Conservation (phyloP, 2,888 invertebrate species). For the Caenorhabditis zanzibari region DNA sequence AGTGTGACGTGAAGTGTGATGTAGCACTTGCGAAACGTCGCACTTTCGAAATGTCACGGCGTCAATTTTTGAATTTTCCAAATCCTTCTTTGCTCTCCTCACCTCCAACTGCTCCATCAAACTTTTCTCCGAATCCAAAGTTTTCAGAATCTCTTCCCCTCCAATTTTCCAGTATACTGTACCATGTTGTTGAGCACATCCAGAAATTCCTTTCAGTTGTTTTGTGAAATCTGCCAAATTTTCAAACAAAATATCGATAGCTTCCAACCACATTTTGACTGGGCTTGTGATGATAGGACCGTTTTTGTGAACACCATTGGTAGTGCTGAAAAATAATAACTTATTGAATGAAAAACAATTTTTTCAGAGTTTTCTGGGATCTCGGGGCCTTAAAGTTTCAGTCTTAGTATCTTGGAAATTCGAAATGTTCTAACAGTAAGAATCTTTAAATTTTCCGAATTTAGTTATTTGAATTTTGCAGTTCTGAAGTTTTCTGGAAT, state of each 20-base stretch:
- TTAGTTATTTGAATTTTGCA: too few species aligned
- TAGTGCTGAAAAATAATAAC: slow-evolving; percentile 33
- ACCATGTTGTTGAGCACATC: slow-evolving; percentile 98
- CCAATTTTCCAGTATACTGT: slow-evolving; percentile 95
- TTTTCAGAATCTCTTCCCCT: slow-evolving; percentile 87
- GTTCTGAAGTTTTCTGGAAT: background rate
- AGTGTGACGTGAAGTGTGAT: too few species aligned
- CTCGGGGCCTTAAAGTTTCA: too few species aligned
- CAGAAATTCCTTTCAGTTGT: slow-evolving; percentile 91
- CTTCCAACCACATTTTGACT: slow-evolving; percentile 95
- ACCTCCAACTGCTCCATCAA: slow-evolving; percentile 64
- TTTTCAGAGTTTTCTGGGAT: too few species aligned
- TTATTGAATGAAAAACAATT: too few species aligned
- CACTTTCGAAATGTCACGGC: too few species aligned
- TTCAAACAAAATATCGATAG: slow-evolving; percentile 93
- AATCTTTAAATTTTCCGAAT: too few species aligned
- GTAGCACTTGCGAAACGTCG: too few species aligned
- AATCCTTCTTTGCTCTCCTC: background rate
- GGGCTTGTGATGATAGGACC: slow-evolving; percentile 86
- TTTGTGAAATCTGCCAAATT: slow-evolving; percentile 90
- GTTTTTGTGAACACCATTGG: slow-evolving; percentile 49
- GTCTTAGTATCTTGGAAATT: too few species aligned
- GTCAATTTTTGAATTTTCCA: background rate
- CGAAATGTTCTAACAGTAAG: too few species aligned
- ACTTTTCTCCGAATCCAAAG: slow-evolving; percentile 86